Evolutionary conservation across 2,797 vertebrate species (phyloP).

Genomic region (Sebastiscus albofasciatus): DNA sequence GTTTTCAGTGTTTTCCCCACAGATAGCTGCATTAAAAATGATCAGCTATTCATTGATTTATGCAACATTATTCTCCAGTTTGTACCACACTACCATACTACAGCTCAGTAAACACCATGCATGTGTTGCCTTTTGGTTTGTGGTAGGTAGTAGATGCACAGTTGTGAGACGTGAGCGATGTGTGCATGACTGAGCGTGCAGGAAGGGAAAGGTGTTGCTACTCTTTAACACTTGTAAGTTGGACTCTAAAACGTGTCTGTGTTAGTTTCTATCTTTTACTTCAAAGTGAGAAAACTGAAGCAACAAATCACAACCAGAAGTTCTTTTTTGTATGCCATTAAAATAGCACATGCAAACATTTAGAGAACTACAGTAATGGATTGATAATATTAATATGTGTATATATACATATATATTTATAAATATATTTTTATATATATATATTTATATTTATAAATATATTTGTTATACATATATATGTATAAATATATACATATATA

Average conservation of each 20-base stretch:
- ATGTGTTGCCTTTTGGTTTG: conserved; percentile 3
- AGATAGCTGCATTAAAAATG: background rate
- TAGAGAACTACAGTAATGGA: background rate
- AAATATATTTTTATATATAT: too few species aligned
- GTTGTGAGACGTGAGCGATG: conserved; percentile 32
- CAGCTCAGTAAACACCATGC: background rate
- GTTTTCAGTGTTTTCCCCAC: background rate
- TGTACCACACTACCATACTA: background rate
- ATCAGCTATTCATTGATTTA: background rate
- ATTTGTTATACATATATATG: too few species aligned
- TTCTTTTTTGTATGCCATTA: background rate
- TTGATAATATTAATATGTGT: background rate
- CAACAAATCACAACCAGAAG: conserved; percentile 15
- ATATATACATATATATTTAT: too few species aligned
- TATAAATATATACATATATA: too few species aligned
- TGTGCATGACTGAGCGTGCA: conserved; percentile 5
- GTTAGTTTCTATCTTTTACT: background rate
- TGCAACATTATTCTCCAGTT: background rate
- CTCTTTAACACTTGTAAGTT: conserved; percentile 22
- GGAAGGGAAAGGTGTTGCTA: conserved; percentile 59
- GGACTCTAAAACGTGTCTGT: background rate
- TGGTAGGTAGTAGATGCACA: conserved; percentile 1
- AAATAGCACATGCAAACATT: background rate
- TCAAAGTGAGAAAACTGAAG: conserved; percentile 1
- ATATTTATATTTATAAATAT: background rate